Conservation (phyloP, 2,113 vertebrate species). For the Megaleporinus macrocephalus region DNA sequence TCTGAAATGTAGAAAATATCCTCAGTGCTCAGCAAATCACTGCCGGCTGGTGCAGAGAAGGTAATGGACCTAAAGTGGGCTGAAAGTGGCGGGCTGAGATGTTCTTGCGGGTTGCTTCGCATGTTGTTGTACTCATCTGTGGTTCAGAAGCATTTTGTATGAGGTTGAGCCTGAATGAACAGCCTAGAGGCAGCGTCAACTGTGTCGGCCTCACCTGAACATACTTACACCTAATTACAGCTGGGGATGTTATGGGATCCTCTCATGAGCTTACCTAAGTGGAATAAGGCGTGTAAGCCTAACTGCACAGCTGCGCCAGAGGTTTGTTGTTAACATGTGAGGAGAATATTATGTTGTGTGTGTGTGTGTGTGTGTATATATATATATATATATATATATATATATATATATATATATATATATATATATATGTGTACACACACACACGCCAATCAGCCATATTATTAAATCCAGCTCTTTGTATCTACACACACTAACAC, state of each 20-base stretch:
- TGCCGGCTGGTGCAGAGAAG: background rate
- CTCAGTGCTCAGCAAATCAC: constrained; percentile 16
- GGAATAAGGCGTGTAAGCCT: background rate
- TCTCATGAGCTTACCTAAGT: constrained; percentile 36
- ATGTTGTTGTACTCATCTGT: background rate
- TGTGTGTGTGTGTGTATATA: no score
- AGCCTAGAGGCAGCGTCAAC: constrained; percentile 27
- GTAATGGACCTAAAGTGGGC: background rate
- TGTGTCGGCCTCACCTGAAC: constrained; percentile 40
- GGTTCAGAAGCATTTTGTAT: constrained; percentile 36
- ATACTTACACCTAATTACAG: constrained; percentile 57
- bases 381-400: no score
- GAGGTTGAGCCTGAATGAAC: constrained; percentile 20
- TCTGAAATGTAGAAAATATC: background rate
- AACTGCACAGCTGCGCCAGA: no score
- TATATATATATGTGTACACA: no score
- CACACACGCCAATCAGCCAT: no score
- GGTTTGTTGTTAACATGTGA: no score
- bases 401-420: no score
- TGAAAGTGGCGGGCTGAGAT: background rate
- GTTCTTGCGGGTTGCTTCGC: background rate
- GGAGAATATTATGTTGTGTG: no score
- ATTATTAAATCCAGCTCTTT: no score
- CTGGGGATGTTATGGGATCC: no score
- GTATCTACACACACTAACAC: no score